Evolutionary conservation across 2,888 invertebrate species (phyloP).

Genomic region (Heliconius erato): DNA sequence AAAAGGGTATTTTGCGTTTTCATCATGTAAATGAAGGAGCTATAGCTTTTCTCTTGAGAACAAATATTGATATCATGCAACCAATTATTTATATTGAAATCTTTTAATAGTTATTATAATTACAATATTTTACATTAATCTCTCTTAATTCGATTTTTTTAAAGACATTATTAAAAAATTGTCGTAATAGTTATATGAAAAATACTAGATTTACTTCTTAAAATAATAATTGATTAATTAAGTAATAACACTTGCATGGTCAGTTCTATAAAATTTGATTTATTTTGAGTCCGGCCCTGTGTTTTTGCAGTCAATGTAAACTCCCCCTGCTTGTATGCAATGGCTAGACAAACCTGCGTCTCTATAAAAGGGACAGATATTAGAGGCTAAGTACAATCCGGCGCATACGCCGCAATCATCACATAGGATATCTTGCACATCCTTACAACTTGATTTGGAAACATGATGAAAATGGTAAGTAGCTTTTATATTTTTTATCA

Average conservation of each 20-base stretch:
- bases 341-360: conserved; percentile 82
- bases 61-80: too few relatives aligned
- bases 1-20: too few relatives aligned
- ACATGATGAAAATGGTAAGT: conserved; percentile 71
- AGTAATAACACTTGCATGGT: conserved; percentile 32
- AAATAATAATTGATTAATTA: too few relatives aligned
- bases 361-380: conserved; percentile 85
- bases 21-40: too few relatives aligned
- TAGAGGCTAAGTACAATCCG: conserved; percentile 81
- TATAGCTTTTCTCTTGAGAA: too few relatives aligned
- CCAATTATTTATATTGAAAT: too few relatives aligned
- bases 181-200: too few relatives aligned
- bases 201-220: too few relatives aligned
- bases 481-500: conserved; percentile 24
- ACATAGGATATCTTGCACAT: conserved; percentile 71
- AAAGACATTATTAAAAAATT: too few relatives aligned
- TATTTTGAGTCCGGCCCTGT: conserved; percentile 70
- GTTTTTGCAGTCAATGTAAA: conserved; percentile 70
- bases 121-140: too few relatives aligned
- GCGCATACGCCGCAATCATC: conserved; percentile 73
- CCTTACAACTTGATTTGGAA: conserved; percentile 55
- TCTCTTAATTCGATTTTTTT: too few relatives aligned
- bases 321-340: conserved; percentile 79
- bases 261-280: background rate
- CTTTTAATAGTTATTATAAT: too few relatives aligned